Conservation (phyloP, 2,797 vertebrate genomes). For the Remorina albescens region DNA sequence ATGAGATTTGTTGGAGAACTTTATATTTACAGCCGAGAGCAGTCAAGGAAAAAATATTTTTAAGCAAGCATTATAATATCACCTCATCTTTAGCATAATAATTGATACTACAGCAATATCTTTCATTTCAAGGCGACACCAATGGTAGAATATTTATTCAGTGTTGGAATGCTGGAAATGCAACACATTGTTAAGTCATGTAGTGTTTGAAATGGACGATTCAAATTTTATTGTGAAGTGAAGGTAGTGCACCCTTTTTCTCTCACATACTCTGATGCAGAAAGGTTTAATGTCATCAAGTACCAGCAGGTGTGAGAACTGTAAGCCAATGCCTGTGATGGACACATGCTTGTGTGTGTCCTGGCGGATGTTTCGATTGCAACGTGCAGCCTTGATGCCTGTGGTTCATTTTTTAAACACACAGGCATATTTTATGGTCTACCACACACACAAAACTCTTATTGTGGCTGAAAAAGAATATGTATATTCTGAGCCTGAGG, state of each 20-base stretch:
- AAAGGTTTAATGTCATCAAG: conserved; percentile 4
- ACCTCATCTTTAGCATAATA: background rate
- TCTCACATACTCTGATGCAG: background rate
- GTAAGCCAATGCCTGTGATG: conserved; percentile 15
- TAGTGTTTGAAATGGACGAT: conserved; percentile 19
- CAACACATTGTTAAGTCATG: conserved; percentile 6
- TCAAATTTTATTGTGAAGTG: conserved; percentile 25
- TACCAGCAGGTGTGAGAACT: conserved; percentile 11
- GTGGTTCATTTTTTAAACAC: conserved; percentile 26
- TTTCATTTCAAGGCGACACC: background rate
- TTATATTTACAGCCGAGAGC: background rate
- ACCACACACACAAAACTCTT: background rate
- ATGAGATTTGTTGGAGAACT: background rate
- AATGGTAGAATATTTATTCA: background rate
- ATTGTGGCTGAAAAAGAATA: conserved; percentile 2
- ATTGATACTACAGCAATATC: background rate
- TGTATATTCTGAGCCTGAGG: background rate
- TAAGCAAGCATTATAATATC: background rate
- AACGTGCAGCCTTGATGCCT: conserved; percentile 11
- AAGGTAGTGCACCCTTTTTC: conserved; percentile 25
- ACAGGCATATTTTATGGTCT: conserved; percentile 22
- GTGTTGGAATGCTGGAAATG: background rate
- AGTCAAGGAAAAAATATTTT: background rate
- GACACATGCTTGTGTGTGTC: conserved; percentile 17
- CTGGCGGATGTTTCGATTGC: conserved; percentile 24